phyloP scores from a whole-genome alignment of 2,888 invertebrate genomes.

The Standfussiana lucernea region DNA sequence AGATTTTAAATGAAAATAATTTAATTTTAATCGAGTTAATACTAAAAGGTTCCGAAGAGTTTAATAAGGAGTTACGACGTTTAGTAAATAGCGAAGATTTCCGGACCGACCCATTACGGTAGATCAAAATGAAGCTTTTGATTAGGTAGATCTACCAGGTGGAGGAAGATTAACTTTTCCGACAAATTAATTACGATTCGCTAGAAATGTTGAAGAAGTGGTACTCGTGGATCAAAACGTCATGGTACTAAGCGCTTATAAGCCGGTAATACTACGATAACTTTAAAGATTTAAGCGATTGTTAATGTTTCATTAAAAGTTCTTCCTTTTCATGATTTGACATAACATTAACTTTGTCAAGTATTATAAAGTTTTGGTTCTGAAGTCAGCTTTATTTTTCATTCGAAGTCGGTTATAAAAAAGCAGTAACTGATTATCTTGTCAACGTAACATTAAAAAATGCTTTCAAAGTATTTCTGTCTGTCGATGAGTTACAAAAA shows the following conservation, averaged over 20 bases:
- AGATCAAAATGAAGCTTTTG: slow-evolving; percentile 44
- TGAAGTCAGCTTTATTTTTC: not conserved
- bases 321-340: not conserved
- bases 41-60: slow-evolving; percentile 37
- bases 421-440: not conserved
- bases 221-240: slow-evolving; percentile 6
- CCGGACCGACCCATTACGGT: slow-evolving; percentile 35
- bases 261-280: slow-evolving; percentile 11
- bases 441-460: not conserved
- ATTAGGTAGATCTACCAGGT: slow-evolving; percentile 21
- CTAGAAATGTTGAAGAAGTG: slow-evolving; percentile 17
- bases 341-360: not conserved
- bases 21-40: slow-evolving; percentile 23
- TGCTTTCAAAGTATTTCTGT: not conserved
- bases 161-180: slow-evolving; percentile 43
- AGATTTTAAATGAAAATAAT: slow-evolving; percentile 25
- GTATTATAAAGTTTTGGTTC: not conserved
- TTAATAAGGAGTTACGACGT: slow-evolving; percentile 24
- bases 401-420: not conserved
- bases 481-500: not conserved
- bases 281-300: not conserved
- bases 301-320: not conserved
- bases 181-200: slow-evolving; percentile 51
- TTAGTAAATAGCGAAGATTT: slow-evolving; percentile 51
- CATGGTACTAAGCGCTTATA: not conserved